A percentile compares a stretch with the other conserved stretches of the same genome.
These are phyloP conservation scores for Aspidoscelis tigris DNA, from an alignment of 2,113 vertebrate species.

Conservation along the genomic window DNA sequence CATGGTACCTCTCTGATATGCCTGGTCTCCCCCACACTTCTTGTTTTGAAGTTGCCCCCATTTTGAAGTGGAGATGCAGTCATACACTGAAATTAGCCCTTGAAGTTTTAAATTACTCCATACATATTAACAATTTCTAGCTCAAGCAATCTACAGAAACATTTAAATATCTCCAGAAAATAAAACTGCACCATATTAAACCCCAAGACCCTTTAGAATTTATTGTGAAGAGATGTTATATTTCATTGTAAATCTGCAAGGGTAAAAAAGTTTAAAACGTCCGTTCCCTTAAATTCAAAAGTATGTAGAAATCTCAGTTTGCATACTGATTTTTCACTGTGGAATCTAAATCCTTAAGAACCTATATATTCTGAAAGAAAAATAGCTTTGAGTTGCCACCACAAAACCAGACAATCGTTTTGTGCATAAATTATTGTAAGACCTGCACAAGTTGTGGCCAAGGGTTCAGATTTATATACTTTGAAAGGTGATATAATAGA, in stretches of 20 bases:
- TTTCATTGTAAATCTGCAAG: slow-evolving; percentile 7
- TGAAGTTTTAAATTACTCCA: background rate
- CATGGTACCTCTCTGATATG: too few species aligned
- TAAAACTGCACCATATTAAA: background rate
- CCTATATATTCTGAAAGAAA: slow-evolving; percentile 15
- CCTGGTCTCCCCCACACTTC: too few species aligned
- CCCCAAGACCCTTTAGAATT: background rate
- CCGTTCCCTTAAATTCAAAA: background rate
- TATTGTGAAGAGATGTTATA: background rate
- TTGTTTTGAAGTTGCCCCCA: too few species aligned
- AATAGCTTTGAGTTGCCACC: slow-evolving; percentile 3
- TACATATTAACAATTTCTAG: background rate
- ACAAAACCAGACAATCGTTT: background rate
- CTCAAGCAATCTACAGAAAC: background rate
- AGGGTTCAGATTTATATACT: slow-evolving; percentile 21
- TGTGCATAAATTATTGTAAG: slow-evolving; percentile 19
- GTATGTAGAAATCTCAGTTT: background rate
- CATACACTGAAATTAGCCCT: background rate
- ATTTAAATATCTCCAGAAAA: slow-evolving; percentile 1
- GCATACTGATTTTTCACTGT: slow-evolving; percentile 5
- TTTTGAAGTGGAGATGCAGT: too few species aligned
- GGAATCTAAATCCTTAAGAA: background rate
- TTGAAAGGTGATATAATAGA: slow-evolving; percentile 20
- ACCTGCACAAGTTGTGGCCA: slow-evolving; percentile 11
- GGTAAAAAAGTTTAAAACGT: slow-evolving; percentile 11